Conservation (phyloP, 2,888 invertebrate species). For the Pyrochroa serraticornis region DNA sequence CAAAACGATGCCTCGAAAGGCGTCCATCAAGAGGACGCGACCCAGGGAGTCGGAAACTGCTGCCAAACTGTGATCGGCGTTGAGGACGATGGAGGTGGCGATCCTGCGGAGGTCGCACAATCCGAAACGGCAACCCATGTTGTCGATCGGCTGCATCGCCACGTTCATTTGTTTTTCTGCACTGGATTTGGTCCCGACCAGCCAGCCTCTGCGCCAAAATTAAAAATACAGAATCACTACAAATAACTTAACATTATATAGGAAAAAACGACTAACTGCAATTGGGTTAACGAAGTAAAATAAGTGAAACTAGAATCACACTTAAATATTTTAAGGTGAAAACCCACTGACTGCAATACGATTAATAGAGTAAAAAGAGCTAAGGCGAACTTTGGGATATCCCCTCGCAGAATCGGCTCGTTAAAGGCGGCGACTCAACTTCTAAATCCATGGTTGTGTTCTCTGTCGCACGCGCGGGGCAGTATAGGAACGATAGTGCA, state of each 20-base stretch:
- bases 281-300: no score
- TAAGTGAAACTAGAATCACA: no score
- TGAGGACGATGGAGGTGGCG: constrained; percentile 75
- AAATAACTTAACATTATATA: background rate
- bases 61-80: constrained; percentile 80
- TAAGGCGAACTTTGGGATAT: no score
- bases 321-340: no score
- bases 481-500: no score
- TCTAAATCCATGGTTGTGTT: no score
- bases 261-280: no score
- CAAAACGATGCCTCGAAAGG: constrained; percentile 76
- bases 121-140: constrained; percentile 80
- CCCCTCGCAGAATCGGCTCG: no score
- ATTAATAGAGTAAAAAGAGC: no score
- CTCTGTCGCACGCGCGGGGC: no score
- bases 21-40: constrained; percentile 85
- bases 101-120: constrained; percentile 79
- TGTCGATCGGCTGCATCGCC: constrained; percentile 69
- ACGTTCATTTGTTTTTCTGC: constrained; percentile 53
- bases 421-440: no score
- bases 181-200: constrained; percentile 59
- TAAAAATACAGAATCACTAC: constrained; percentile 4
- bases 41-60: constrained; percentile 87
- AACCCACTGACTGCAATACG: no score
- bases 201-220: constrained; percentile 57